Base-by-base conservation (phyloP, 2,888 invertebrate genomes). In the Gandaritis pyraliata region DNA sequence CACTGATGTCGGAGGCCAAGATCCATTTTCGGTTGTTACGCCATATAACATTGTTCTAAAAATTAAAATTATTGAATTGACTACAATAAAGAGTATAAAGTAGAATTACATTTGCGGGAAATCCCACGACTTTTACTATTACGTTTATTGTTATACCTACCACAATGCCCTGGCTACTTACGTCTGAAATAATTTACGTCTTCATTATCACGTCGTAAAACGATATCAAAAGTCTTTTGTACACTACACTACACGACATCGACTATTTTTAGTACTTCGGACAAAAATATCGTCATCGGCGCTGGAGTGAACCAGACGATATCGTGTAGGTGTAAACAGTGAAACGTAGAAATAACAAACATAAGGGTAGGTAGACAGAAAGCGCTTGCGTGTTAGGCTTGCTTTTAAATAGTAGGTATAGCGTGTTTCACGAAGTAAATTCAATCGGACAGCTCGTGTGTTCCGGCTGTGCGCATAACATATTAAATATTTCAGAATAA, bases 401-500 rank as follows among this genome's bases (percentile, higher is more conserved):
- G 64, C 57, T 65, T 69, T 70, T 50, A 48, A 65, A 66, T 63
- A 58, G 72, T 73, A 23, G 1, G 23, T 23, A 2, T 23, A 58
- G 69, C 70, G 72, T 74, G 72, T 68, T 74, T 72, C 72, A 70
- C 71, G 65, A 71, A 65, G 64, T 67, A 68, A 72, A 77, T 74
- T 72, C 69, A 72, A 77, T 80, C 74, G 69, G 70, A 58, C 73
- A 71, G 75, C 63, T 68, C 80, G 81, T 81, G 81, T 75, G 78
- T 69, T 78, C 71, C 68, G 64, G 68, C 65, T 69, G 65, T 71
- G 73, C 71, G 78, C 77, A 81, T 82, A 76, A 80, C 78, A 68
- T 67, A 76, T 70, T 73, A 73, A 81, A 77, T 77, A 73, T 76
- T 73, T 72, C 64, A 65, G 69, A 58, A 73, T 73, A 73, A 72